Evolutionary conservation across 2,113 vertebrate species (phyloP).

Genomic region (Leptocoma aspasia): DNA sequence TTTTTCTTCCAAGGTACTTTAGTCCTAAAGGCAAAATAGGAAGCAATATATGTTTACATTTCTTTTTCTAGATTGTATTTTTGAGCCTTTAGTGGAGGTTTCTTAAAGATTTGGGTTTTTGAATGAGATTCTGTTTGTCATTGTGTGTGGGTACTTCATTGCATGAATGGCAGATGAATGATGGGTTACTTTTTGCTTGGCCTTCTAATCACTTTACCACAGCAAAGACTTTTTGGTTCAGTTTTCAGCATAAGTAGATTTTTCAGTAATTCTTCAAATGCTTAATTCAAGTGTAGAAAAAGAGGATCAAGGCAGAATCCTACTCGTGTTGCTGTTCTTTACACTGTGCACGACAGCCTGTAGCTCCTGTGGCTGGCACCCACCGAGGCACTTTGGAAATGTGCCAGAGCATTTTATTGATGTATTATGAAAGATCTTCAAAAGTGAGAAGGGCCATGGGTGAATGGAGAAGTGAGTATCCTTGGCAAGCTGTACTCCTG

Average conservation of each 20-base stretch:
- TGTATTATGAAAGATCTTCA: neutral
- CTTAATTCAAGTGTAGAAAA: neutral
- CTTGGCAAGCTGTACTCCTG: neutral
- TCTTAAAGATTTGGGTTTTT: neutral
- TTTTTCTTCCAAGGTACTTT: neutral
- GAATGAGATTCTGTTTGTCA: neutral
- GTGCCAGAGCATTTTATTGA: neutral
- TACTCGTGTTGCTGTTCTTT: neutral
- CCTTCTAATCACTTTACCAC: neutral
- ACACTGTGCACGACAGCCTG: neutral
- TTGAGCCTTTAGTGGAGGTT: neutral
- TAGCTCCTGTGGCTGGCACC: neutral
- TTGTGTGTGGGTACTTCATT: neutral
- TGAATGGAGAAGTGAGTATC: neutral
- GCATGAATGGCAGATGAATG: neutral
- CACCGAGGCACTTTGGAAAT: neutral
- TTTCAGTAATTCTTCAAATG: neutral
- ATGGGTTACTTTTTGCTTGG: neutral
- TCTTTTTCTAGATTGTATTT: neutral
- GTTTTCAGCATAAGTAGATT: neutral
- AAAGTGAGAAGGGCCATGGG: neutral
- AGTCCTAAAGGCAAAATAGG: neutral
- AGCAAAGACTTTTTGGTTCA: neutral
- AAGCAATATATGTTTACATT: neutral
- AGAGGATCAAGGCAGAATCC: conserved; percentile 14